These are phyloP conservation scores for Platygyra sinensis DNA, from an alignment of 64 coral and sea anemone species.

Conservation along the genomic window DNA sequence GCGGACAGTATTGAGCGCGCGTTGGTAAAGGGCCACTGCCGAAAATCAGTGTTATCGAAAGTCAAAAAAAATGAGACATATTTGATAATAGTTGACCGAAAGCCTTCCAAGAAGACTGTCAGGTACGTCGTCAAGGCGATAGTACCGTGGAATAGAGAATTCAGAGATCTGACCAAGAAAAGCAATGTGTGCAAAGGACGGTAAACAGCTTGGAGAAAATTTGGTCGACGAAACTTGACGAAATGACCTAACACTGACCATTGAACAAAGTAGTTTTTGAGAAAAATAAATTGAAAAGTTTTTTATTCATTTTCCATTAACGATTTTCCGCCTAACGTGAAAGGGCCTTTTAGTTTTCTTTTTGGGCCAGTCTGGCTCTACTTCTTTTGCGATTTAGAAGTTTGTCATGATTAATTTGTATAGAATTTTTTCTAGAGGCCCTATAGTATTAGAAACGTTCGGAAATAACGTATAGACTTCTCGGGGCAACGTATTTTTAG, in stretches of 20 bases:
- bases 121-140: slow-evolving; percentile 20
- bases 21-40: neutral
- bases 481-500: neutral
- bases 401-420: neutral
- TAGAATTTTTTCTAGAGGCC: neutral
- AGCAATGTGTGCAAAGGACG: neutral
- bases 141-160: slow-evolving; percentile 14
- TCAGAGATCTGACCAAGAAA: neutral
- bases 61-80: neutral
- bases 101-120: neutral
- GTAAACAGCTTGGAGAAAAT: neutral
- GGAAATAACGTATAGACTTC: neutral
- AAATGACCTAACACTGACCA: neutral
- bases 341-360: neutral
- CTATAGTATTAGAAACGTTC: neutral
- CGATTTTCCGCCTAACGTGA: neutral
- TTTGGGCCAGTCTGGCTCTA: neutral
- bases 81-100: slow-evolving; percentile 1
- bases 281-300: neutral
- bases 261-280: neutral
- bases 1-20: neutral
- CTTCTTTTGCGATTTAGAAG: neutral
- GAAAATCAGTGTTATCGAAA: neutral
- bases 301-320: neutral
- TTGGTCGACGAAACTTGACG: neutral